Conservation (phyloP, 2,113 vertebrate species). For the Nothoprocta pentlandii region DNA sequence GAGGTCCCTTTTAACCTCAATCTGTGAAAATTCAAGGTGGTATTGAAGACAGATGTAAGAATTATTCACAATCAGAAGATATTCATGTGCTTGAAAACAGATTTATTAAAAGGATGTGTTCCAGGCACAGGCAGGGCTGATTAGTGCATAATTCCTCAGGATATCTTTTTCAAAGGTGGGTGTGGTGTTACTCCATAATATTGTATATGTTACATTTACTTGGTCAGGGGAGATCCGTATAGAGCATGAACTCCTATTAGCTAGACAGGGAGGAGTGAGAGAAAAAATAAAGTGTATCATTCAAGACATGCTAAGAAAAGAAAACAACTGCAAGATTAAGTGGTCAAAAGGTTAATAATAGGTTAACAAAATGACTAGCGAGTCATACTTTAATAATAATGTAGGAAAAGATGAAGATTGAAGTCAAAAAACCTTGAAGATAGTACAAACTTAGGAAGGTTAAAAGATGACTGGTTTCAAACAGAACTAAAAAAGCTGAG, state of each 20-base stretch:
- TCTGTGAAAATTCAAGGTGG: neutral
- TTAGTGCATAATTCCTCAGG: neutral
- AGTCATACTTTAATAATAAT: neutral
- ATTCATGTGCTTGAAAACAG: neutral
- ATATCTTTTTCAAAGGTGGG: neutral
- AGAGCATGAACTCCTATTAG: neutral
- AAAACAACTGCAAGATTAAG: neutral
- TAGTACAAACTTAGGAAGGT: neutral
- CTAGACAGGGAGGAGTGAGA: neutral
- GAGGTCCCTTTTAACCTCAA: too few species aligned
- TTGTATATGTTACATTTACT: neutral
- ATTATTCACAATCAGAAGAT: neutral
- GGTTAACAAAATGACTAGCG: neutral
- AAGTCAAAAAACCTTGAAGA: neutral
- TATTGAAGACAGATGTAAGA: neutral
- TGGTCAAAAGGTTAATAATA: neutral
- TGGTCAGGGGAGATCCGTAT: neutral
- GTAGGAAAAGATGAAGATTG: neutral
- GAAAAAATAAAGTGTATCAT: neutral
- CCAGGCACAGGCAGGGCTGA: neutral
- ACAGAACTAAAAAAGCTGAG: neutral
- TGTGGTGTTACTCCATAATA: neutral
- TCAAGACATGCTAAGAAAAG: neutral
- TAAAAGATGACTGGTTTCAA: neutral
- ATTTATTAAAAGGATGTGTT: neutral